These are phyloP conservation scores for Ruditapes philippinarum DNA, from an alignment of 1,140 invertebrate species.

Conservation along the genomic window DNA sequence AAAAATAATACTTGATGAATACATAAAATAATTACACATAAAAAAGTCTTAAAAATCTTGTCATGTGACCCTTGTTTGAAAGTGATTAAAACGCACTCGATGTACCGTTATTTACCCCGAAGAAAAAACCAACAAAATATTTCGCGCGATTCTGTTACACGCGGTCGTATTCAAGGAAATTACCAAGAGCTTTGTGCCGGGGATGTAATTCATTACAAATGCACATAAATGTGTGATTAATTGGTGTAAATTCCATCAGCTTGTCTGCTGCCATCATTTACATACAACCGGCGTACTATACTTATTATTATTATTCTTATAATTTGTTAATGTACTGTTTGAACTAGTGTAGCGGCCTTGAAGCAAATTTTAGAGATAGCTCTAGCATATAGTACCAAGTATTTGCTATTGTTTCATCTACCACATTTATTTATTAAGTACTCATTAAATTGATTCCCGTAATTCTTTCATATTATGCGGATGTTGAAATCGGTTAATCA, in stretches of 20 bases:
- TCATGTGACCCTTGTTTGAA: too few relatives aligned
- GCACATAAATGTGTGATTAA: slow-evolving; percentile 14
- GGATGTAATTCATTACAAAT: slow-evolving; percentile 17
- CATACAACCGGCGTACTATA: too few relatives aligned
- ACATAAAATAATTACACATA: too few relatives aligned
- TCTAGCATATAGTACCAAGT: neutral
- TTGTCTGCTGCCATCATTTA: neutral
- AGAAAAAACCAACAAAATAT: neutral
- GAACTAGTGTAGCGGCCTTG: neutral
- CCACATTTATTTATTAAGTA: too few relatives aligned
- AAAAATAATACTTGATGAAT: too few relatives aligned
- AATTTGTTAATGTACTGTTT: neutral
- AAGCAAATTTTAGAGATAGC: neutral
- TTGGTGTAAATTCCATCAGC: neutral
- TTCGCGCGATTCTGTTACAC: neutral
- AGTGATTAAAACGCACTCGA: neutral
- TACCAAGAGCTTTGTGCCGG: neutral
- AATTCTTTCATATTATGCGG: too few relatives aligned
- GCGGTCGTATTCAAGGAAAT: neutral
- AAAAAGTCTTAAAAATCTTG: too few relatives aligned
- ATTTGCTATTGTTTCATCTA: neutral
- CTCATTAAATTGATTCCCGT: too few relatives aligned
- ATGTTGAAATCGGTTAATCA: too few relatives aligned
- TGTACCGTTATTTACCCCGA: neutral
- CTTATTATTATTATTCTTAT: neutral